These are phyloP conservation scores for Microtus richardsoni DNA, from an alignment of 2,113 vertebrate species.

Conservation along the genomic window DNA sequence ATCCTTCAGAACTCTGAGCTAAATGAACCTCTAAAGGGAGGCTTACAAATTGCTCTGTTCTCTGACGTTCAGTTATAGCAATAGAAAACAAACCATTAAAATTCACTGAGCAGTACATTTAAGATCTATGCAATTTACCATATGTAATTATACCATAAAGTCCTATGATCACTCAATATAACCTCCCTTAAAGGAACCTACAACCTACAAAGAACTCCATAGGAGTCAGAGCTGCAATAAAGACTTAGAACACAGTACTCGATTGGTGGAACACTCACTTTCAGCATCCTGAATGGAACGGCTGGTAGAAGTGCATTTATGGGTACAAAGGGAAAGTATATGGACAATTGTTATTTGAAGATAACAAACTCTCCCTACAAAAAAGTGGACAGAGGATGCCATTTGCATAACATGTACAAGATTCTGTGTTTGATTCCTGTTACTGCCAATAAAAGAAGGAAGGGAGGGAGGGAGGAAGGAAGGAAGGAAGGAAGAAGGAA, in stretches of 20 bases:
- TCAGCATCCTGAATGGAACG: background rate
- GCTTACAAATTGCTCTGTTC: background rate
- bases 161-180: background rate
- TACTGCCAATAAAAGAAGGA: background rate
- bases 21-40: background rate
- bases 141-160: conserved; percentile 52
- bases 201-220: background rate
- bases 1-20: background rate
- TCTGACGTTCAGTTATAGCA: background rate
- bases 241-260: background rate
- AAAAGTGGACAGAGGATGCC: background rate
- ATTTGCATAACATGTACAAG: background rate
- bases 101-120: background rate
- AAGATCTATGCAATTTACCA: conserved; percentile 7
- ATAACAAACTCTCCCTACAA: background rate
- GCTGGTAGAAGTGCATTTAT: background rate
- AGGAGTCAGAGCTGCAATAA: background rate
- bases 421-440: background rate
- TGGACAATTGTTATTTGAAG: background rate
- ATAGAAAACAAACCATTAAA: background rate
- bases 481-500: accelerated
- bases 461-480: accelerated
- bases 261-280: background rate
- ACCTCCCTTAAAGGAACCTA: background rate
- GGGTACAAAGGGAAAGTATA: background rate